A percentile compares a stretch with the other conserved stretches of the same genome.
These are phyloP conservation scores for Magallana angulata DNA, from an alignment of 1,140 invertebrate genomes.

Conservation along the genomic window DNA sequence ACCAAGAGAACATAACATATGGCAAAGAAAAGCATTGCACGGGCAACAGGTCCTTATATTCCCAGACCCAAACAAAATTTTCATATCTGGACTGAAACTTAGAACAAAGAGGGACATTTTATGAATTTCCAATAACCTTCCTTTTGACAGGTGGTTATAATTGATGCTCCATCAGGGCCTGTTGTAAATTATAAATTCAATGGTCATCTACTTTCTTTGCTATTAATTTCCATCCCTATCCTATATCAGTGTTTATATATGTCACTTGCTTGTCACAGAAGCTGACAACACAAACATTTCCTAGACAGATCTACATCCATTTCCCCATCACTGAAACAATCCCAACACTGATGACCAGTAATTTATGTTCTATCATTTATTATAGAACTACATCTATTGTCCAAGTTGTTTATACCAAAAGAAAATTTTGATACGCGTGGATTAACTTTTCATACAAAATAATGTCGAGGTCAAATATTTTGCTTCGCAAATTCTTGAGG, in stretches of 20 bases:
- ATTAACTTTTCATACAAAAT: too few relatives aligned
- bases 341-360: background rate
- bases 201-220: background rate
- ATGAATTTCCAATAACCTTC: background rate
- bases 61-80: background rate
- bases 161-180: background rate
- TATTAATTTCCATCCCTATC: constrained; percentile 6
- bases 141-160: constrained; percentile 12
- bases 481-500: constrained; percentile 6
- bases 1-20: too few relatives aligned
- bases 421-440: too few relatives aligned
- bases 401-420: too few relatives aligned
- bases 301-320: constrained; percentile 12
- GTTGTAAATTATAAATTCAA: constrained; percentile 6
- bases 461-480: background rate
- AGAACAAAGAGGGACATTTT: constrained; percentile 1
- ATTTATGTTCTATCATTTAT: background rate
- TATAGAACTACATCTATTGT: too few relatives aligned
- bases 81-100: background rate
- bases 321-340: background rate
- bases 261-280: constrained; percentile 9
- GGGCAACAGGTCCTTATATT: background rate
- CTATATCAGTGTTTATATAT: constrained; percentile 21
- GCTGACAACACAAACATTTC: constrained; percentile 33
- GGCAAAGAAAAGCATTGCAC: too few relatives aligned